Evolutionary conservation across 2,888 invertebrate species (phyloP), one percentile per base, ranked within the genome.

Genomic region (Luffia ferchaultella): DNA sequence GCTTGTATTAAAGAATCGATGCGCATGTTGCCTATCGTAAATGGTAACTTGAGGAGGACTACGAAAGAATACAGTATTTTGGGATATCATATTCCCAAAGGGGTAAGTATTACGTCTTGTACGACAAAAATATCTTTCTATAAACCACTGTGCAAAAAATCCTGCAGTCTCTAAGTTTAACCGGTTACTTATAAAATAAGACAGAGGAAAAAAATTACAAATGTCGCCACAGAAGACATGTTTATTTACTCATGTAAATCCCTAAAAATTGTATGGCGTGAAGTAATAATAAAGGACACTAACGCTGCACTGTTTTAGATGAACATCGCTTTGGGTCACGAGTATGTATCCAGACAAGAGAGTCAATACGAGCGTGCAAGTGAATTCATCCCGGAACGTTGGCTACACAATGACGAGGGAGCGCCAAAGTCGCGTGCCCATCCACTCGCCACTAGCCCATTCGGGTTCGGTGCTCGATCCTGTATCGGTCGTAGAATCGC

Each of bases 1-100:
- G 92, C 91, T 0, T 90, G 90, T 58, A 84, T 93, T 42, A 93
- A 91, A 62, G 93, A 93, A 67, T 80, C 88, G 0, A 65, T 90
- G 52, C 82, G 92, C 59, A 55, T 89, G n/a, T 79, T 85, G 60
- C 89, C 90, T 0, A 85, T 89, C 1, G 84, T 85, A 0, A 66
- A 85, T 15, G 90, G 86, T 0, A 87, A 85, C 54, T 58, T 86
- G 9, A 78, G 90, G 52, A 68, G 68, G 50, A 74, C 86, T 46
- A 66, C 68, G 0, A 77, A 82, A 41, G 87, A 90, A 52, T 75
- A 88, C 2, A 78, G 86, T 12, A 61, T 92, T 0, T 74, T 85
- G n/a, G 90, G 88, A 7, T 92, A 89, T 61, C 66, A 67, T 52
- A 76, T 91, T 60, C 90, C 90, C 0, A 80, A 85, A 67, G 82